A percentile compares a stretch with the other conserved stretches of the same genome.
Evolutionary conservation across 2,797 vertebrate species (phyloP).

Genomic region (Bufotes viridis): DNA sequence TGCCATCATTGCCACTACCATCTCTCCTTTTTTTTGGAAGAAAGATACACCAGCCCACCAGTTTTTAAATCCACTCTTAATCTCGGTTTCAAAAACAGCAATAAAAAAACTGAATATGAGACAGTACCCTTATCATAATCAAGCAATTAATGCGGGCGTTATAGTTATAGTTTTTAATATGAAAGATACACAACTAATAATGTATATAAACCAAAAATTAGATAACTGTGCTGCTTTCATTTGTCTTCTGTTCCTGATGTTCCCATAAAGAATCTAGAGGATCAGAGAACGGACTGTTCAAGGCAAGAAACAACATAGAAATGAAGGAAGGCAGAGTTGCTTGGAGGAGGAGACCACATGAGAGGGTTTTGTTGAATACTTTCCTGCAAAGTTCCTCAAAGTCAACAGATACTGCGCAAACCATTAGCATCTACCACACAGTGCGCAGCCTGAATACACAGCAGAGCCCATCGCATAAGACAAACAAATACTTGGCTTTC

Average conservation of each 20-base stretch:
- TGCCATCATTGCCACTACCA: no score
- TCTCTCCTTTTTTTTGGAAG: no score
- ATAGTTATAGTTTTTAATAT: background rate
- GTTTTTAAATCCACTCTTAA: no score
- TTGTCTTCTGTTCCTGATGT: background rate
- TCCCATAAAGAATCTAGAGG: background rate
- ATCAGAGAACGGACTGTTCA: background rate
- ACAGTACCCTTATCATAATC: no score
- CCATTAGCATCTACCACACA: conserved; percentile 15
- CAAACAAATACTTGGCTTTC: conserved; percentile 31
- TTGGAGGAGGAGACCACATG: conserved; percentile 9
- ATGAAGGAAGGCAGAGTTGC: background rate
- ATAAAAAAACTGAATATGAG: no score
- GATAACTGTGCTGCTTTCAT: background rate
- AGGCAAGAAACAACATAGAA: background rate
- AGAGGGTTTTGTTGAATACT: conserved; percentile 2
- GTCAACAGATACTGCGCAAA: background rate
- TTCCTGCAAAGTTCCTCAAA: conserved; percentile 5
- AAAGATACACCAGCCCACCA: no score
- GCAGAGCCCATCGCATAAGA: conserved; percentile 18
- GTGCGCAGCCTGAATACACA: background rate
- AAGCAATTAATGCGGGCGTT: background rate
- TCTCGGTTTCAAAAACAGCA: no score
- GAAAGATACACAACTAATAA: background rate
- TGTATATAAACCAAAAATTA: background rate